Conservation (phyloP, 2,113 vertebrate species). For the Eulacestoma nigropectus region DNA sequence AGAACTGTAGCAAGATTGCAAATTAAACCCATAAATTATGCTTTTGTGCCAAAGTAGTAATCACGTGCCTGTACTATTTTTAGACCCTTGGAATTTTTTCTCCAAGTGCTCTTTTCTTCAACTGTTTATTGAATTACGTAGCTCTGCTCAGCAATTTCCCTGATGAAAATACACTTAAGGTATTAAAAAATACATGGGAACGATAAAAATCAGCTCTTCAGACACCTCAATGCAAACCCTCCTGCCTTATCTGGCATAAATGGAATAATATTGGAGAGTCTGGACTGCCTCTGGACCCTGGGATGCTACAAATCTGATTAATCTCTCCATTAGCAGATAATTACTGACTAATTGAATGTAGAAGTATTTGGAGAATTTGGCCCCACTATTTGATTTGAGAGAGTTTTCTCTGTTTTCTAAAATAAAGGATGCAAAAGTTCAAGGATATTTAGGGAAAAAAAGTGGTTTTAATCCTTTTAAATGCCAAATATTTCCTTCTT, state of each 20-base stretch:
- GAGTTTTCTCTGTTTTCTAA: neutral
- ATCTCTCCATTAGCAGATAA: neutral
- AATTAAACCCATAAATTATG: constrained; percentile 66
- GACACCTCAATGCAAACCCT: neutral
- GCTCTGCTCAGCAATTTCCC: constrained; percentile 50
- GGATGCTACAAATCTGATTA: neutral
- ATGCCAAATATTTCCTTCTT: neutral
- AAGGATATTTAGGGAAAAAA: neutral
- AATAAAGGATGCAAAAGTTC: neutral
- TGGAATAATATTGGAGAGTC: neutral
- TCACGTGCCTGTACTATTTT: constrained; percentile 54
- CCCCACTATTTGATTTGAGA: neutral
- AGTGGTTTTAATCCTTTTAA: neutral
- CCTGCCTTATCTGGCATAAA: neutral
- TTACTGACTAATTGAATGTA: neutral
- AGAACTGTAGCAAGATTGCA: constrained; percentile 46
- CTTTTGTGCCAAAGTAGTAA: constrained; percentile 46
- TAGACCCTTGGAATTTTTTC: neutral
- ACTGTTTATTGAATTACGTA: constrained; percentile 51
- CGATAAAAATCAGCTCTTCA: constrained; percentile 30
- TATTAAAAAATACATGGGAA: neutral
- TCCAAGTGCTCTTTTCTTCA: constrained; percentile 9
- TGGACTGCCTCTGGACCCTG: neutral
- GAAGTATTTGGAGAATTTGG: neutral
- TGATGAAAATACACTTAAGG: neutral